A percentile compares a stretch with the other conserved stretches of the same genome.
These are phyloP conservation scores for Petrolisthes manimaculis DNA, from an alignment of 2,888 invertebrate species.

Conservation along the genomic window DNA sequence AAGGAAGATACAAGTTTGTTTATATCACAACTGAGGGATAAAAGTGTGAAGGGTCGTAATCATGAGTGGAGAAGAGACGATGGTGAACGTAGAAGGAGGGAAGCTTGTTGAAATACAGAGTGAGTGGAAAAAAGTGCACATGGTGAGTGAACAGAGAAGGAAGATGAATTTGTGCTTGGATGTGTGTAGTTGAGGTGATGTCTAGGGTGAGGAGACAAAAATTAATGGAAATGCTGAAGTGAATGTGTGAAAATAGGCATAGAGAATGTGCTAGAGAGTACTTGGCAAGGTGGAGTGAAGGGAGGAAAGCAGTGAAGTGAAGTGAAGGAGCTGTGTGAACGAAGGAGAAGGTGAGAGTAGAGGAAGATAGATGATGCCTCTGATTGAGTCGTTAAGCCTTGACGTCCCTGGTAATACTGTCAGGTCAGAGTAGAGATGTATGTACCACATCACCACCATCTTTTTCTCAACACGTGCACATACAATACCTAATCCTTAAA, in stretches of 20 bases:
- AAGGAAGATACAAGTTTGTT: background rate
- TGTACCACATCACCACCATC: no score
- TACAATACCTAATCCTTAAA: no score
- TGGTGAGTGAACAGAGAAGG: background rate
- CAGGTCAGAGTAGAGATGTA: no score
- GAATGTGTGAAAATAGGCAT: background rate
- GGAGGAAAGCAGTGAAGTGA: background rate
- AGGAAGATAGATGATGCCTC: background rate
- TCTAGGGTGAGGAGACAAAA: background rate
- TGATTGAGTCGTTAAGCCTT: background rate
- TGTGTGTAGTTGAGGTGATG: background rate
- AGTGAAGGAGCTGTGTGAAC: background rate
- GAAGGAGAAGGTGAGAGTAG: background rate
- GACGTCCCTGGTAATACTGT: no score
- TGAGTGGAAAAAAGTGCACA: background rate
- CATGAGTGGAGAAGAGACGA: no score
- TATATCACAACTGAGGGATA: background rate
- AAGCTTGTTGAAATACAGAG: background rate
- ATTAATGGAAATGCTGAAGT: background rate
- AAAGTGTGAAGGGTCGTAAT: no score
- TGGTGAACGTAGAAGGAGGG: background rate
- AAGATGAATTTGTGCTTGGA: background rate
- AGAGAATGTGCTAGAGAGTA: background rate
- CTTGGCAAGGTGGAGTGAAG: background rate
- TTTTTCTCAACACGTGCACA: no score